Conservation (phyloP, 2,888 invertebrate species). For the Lithophane ornitopus region DNA sequence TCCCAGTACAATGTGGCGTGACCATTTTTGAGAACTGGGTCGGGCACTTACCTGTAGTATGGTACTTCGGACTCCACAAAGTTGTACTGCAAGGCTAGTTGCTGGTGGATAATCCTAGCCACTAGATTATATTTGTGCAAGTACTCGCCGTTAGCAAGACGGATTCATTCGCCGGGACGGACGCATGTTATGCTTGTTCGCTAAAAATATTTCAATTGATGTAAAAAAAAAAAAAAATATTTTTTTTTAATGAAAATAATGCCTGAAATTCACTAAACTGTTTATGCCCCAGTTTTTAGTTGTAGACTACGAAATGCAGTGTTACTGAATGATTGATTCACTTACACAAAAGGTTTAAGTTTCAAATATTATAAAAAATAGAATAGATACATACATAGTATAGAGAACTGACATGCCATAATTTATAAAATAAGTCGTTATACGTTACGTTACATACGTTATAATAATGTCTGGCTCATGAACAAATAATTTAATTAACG, state of each 20-base stretch:
- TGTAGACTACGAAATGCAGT: background rate
- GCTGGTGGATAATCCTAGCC: too few relatives aligned
- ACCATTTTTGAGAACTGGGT: too few relatives aligned
- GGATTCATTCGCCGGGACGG: too few relatives aligned
- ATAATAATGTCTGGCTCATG: conserved; percentile 32
- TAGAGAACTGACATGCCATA: background rate
- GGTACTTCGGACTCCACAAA: too few relatives aligned
- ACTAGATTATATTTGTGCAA: too few relatives aligned
- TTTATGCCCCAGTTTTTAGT: background rate
- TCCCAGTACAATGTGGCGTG: too few relatives aligned
- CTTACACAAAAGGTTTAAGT: background rate
- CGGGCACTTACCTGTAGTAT: too few relatives aligned
- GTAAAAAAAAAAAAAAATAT: background rate
- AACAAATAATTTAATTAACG: conserved; percentile 59
- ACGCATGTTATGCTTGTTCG: background rate
- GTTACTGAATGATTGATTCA: background rate
- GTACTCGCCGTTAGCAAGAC: too few relatives aligned
- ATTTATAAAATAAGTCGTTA: conserved; percentile 17
- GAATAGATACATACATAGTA: background rate
- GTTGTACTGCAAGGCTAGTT: too few relatives aligned
- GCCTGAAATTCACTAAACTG: background rate
- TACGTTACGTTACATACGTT: background rate
- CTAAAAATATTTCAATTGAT: background rate
- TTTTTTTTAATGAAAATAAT: background rate
- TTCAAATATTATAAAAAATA: background rate